phyloP scores from a whole-genome alignment of 2,888 invertebrate genomes.

The Nebria brevicollis region DNA sequence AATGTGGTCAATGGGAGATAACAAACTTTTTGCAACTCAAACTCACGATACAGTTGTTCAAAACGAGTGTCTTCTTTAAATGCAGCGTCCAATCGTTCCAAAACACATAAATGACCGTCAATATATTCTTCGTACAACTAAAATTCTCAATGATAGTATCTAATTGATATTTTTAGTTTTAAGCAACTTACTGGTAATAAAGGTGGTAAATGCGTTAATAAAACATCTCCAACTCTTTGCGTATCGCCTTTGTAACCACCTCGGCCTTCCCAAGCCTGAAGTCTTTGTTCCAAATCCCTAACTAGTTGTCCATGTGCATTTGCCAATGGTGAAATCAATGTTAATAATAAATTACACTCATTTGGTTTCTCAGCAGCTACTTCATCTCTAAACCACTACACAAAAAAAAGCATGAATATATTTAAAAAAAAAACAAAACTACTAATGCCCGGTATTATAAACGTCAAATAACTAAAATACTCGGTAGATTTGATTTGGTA shows the following conservation, averaged over 20 bases:
- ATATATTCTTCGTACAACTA: constrained; percentile 77
- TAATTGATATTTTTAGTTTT: too few species aligned
- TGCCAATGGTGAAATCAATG: constrained; percentile 77
- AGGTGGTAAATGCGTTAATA: constrained; percentile 75
- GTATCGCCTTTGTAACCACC: constrained; percentile 62
- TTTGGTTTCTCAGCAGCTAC: constrained; percentile 67
- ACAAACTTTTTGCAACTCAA: constrained; percentile 86
- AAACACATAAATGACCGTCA: constrained; percentile 77
- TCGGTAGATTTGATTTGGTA: too few species aligned
- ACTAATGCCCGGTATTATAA: too few species aligned
- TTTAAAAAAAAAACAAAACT: constrained; percentile 17
- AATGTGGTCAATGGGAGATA: constrained; percentile 87
- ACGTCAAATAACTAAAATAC: too few species aligned
- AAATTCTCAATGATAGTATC: not conserved
- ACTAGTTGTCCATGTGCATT: constrained; percentile 84
- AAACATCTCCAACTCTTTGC: constrained; percentile 79
- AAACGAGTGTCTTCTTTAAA: constrained; percentile 76
- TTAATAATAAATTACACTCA: constrained; percentile 69
- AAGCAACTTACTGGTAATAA: constrained; percentile 66
- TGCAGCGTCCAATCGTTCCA: constrained; percentile 83
- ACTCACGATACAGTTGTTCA: constrained; percentile 77
- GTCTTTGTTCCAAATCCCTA: constrained; percentile 78
- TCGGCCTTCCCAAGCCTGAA: constrained; percentile 79
- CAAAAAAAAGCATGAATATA: constrained; percentile 48
- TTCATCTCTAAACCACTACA: constrained; percentile 80